Percentiles rank a stretch among this genome's conserved stretches.
Evolutionary conservation across 2,797 vertebrate genomes (phyloP).

Genomic region (Ara ararauna): DNA sequence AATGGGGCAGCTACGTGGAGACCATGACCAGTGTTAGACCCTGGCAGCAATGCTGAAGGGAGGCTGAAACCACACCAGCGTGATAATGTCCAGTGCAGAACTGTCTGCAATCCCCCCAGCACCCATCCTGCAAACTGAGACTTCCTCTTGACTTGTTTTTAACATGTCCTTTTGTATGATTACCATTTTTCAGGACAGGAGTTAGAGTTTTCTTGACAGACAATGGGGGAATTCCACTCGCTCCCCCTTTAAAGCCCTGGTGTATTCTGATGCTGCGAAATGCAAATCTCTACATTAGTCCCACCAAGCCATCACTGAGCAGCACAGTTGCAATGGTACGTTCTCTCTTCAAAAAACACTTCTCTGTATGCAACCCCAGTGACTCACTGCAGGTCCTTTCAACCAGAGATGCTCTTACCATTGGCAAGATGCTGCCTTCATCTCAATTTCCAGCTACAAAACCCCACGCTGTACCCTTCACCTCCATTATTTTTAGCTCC

Average conservation of each 20-base stretch:
- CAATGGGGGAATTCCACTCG: not conserved
- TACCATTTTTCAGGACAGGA: not conserved
- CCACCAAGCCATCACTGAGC: not conserved
- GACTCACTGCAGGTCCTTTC: not conserved
- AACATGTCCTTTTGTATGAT: not conserved
- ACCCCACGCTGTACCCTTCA: not conserved
- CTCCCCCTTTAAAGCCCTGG: not conserved
- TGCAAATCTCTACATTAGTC: not conserved
- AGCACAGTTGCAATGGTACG: not conserved
- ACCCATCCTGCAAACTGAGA: not conserved
- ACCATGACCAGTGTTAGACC: not conserved
- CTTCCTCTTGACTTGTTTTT: slow-evolving; percentile 35
- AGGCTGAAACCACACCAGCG: not conserved
- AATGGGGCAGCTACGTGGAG: rapidly evolving
- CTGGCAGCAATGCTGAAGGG: not conserved
- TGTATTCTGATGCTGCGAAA: not conserved
- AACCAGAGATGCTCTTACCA: not conserved
- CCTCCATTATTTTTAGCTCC: not conserved
- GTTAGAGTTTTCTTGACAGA: not conserved
- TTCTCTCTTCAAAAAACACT: not conserved
- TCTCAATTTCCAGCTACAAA: not conserved
- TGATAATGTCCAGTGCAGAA: not conserved
- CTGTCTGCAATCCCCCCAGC: not conserved
- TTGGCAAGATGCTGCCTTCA: not conserved
- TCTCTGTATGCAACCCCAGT: not conserved